Evolutionary conservation across 1,140 invertebrate genomes (phyloP), one percentile per base, ranked within the genome.

Genomic region (Calliopsis andreniformis): DNA sequence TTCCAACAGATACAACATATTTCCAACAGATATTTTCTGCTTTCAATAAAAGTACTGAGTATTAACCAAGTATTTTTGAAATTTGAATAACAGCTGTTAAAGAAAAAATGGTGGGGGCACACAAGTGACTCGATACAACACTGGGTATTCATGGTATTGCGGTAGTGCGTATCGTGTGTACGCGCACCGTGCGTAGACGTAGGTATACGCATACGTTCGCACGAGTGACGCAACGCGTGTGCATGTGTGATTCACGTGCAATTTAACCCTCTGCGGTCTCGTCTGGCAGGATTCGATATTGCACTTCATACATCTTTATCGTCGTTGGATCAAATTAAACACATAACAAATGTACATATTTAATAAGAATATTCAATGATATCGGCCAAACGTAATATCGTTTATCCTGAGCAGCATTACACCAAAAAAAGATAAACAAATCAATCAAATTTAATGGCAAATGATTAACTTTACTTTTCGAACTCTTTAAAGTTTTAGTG

Each of bases 161-260:
- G 63, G 71, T 75, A 75, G 71, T 67, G 30, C 63, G 63, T 75
- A 58, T 67, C 71, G 71, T 67, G 71, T 67, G 71, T 75, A 55
- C 61, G 70, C 59, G 32, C 63, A 53, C 39, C 30, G 25, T 25
- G 49, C 58, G 59, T 56, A 56, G n/a, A 45, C 72, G 58, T 53
- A 45, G 63, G 49, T 53, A 39, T 5, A 58, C 69, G 62, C 56
- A 23, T 76, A 63, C 76, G 64, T 66, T 45, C 67, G 39, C 59
- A 59, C 53, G 53, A 39, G 30, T 71, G 75, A 67, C 71, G 71
- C 42, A 75, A 75, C 56, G 61, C 12, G 62, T 62, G 59, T 66
- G 47, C 67, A 59, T 32, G 55, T 64, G 66, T 67, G 76, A 62
- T 76, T 61, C 76, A 68, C 76, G 66, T 78, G 76, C 79, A 73